Base-by-base conservation (phyloP, 2,888 invertebrate species). In the Andricus quercusramuli region DNA sequence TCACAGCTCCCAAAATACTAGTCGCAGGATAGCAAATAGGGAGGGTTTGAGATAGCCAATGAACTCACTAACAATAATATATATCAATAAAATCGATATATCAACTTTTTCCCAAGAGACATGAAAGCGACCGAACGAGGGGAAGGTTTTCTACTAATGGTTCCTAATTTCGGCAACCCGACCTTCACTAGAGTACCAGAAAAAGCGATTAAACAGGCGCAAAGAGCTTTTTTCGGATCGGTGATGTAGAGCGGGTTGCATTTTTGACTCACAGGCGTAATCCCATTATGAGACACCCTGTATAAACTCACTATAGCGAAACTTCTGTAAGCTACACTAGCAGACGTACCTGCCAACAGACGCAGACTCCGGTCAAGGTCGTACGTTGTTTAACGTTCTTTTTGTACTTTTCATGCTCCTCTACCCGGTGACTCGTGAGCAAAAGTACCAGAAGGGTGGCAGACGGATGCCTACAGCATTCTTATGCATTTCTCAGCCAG, bases 311-410 rank as follows among this genome's bases (percentile, higher is more conserved):
- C 29, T 59, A 76, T 41, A 44, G 82, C 51, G 78, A 83, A 85
- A 84, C 80, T 80, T 77, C 81, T 83, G 83, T 83, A 56, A 82
- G 78, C 79, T 79, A 64, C 77, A 78, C 76, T 79, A 87, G 87
- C 87, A 80, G 82, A 85, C 85, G 86, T 84, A 86, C 87, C 86
- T 87, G 86, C 84, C 88, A 88, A 88, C 86, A 88, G 86, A 88
- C 90, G 87, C 90, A 91, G 91, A 89, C 91, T 90, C 89, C 91
- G 91, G 91, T 91, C 91, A 91, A 91, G 91, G 91, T 91, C 91
- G 88, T 87, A 87, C 88, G 89, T 88, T 88, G 88, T 89, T 89
- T 90, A 88, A 88, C 86, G 87, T 84, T 89, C 87, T 88, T 90
- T 90, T 90, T 89, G 88, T 89, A 88, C 89, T 86, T 87, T 90